A percentile compares a stretch with the other conserved stretches of the same genome.
These are phyloP conservation scores for Parasteatoda lunata DNA, from an alignment of 2,888 invertebrate genomes.

Conservation along the genomic window DNA sequence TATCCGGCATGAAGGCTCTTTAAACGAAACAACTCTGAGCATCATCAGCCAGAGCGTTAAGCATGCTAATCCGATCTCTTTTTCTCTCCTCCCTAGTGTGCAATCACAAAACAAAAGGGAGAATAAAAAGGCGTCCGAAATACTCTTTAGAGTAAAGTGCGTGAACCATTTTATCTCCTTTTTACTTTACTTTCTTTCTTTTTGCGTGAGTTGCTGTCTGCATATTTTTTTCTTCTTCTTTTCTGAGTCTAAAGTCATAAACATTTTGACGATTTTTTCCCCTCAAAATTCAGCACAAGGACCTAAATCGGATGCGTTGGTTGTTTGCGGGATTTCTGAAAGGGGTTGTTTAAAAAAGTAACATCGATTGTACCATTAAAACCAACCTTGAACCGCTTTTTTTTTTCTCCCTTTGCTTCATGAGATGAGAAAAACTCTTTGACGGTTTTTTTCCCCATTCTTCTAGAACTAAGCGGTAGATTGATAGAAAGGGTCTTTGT, in stretches of 20 bases:
- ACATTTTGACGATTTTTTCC: constrained; percentile 35
- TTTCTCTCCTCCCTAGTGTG: too few species aligned
- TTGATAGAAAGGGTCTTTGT: neutral
- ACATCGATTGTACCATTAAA: constrained; percentile 13
- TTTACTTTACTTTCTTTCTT: too few species aligned
- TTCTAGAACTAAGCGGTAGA: neutral
- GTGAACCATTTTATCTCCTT: too few species aligned
- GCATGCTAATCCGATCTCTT: too few species aligned
- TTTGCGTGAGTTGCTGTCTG: neutral
- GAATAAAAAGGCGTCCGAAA: too few species aligned
- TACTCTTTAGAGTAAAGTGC: too few species aligned
- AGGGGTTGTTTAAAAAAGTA: constrained; percentile 27
- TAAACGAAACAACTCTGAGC: too few species aligned
- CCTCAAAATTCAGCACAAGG: constrained; percentile 27
- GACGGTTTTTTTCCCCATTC: neutral
- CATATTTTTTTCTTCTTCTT: constrained; percentile 11
- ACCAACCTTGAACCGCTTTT: constrained; percentile 1
- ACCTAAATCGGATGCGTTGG: constrained; percentile 4
- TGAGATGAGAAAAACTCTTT: neutral
- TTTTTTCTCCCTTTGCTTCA: neutral
- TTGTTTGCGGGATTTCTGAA: constrained; percentile 9
- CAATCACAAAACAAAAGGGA: too few species aligned
- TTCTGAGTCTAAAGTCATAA: constrained; percentile 31
- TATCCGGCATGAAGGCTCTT: too few species aligned
- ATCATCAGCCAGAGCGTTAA: too few species aligned